phyloP scores from a whole-genome alignment of 2,797 vertebrate species.

The Sandelia bainsii region DNA sequence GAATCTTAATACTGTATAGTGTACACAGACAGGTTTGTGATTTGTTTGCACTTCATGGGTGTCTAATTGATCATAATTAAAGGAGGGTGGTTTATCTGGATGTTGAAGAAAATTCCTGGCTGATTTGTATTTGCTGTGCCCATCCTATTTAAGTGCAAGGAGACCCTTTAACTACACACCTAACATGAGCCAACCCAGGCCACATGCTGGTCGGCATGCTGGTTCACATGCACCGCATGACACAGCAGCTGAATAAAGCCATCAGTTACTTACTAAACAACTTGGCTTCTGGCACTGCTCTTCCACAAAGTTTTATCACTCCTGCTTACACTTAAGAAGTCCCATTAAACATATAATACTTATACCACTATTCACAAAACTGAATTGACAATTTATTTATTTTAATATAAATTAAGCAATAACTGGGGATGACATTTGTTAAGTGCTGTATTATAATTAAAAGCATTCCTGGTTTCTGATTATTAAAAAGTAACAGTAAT shows the following conservation, averaged over 20 bases:
- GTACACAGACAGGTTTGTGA: slow-evolving; percentile 69
- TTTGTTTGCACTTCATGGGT: slow-evolving; percentile 78
- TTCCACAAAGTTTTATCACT: slow-evolving; percentile 46
- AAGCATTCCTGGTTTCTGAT: slow-evolving; percentile 30
- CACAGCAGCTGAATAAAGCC: slow-evolving; percentile 81
- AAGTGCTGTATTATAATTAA: slow-evolving; percentile 35
- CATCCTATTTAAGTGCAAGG: slow-evolving; percentile 73
- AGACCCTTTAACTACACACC: slow-evolving; percentile 78
- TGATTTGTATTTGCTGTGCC: slow-evolving; percentile 77
- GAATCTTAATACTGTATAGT: slow-evolving; percentile 76
- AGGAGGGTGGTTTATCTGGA: slow-evolving; percentile 72
- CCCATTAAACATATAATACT: slow-evolving; percentile 20
- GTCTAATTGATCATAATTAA: slow-evolving; percentile 83
- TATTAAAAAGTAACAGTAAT: slow-evolving; percentile 39
- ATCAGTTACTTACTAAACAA: slow-evolving; percentile 79
- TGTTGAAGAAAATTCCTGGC: slow-evolving; percentile 71
- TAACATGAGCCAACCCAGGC: slow-evolving; percentile 81
- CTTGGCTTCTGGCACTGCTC: slow-evolving; percentile 70
- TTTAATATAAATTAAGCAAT: slow-evolving; percentile 21
- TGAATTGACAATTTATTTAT: slow-evolving; percentile 18
- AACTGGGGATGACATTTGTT: slow-evolving; percentile 35
- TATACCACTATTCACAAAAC: slow-evolving; percentile 24
- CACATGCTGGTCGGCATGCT: slow-evolving; percentile 80
- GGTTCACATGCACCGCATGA: slow-evolving; percentile 81
- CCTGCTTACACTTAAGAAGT: slow-evolving; percentile 22